Conservation (phyloP, 2,113 vertebrate species). For the Odontesthes bonariensis region DNA sequence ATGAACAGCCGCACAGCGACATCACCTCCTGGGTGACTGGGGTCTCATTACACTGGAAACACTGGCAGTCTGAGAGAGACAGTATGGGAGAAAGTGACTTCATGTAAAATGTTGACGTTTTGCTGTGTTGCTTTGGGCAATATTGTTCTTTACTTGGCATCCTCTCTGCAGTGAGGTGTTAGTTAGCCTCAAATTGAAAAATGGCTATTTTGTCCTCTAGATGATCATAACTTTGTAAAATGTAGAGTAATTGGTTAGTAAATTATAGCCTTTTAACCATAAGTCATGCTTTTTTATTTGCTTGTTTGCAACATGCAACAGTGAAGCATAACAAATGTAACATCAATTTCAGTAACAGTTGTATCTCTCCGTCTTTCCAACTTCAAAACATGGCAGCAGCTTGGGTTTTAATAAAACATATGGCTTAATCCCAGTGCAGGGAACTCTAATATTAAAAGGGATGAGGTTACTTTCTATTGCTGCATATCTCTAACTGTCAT, state of each 20-base stretch:
- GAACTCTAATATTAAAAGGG: not conserved
- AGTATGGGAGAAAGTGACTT: slow-evolving; percentile 1
- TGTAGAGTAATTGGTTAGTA: too few relatives aligned
- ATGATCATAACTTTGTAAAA: not conserved
- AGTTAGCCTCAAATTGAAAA: not conserved
- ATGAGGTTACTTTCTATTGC: not conserved
- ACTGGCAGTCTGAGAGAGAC: slow-evolving; percentile 31
- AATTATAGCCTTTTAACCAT: too few relatives aligned
- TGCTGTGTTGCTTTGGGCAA: slow-evolving; percentile 11
- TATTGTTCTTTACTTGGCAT: slow-evolving; percentile 28
- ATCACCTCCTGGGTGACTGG: slow-evolving; percentile 62
- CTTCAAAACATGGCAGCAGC: too few relatives aligned
- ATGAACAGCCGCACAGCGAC: slow-evolving; percentile 46
- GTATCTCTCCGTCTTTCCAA: too few relatives aligned
- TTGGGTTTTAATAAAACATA: not conserved
- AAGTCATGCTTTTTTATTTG: too few relatives aligned
- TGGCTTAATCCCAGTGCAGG: not conserved
- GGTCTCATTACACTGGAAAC: slow-evolving; percentile 65
- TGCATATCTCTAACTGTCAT: slow-evolving; percentile 3
- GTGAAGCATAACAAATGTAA: too few relatives aligned
- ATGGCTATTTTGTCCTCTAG: not conserved
- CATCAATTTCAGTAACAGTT: too few relatives aligned
- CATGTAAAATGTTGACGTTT: slow-evolving; percentile 48
- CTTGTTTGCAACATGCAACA: too few relatives aligned
- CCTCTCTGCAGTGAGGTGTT: slow-evolving; percentile 1